Evolutionary conservation across 2,113 vertebrate species (phyloP).

Genomic region (Lepisosteus oculatus): DNA sequence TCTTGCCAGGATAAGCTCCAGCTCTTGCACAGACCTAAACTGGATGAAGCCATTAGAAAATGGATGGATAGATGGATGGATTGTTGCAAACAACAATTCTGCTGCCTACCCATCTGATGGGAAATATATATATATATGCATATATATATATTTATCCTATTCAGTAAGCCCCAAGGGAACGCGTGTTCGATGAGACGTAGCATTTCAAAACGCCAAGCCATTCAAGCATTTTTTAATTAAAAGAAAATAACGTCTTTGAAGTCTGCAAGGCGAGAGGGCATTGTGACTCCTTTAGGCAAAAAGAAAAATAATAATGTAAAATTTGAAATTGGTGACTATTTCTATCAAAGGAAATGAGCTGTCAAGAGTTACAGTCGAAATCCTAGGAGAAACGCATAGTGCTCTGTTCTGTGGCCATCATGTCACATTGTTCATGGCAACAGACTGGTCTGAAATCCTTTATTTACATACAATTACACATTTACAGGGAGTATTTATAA

Average conservation of each 20-base stretch:
- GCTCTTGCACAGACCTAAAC: too few relatives aligned
- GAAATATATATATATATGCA: background rate
- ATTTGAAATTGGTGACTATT: slow-evolving; percentile 33
- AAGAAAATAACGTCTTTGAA: slow-evolving; percentile 51
- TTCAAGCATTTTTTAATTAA: slow-evolving; percentile 46
- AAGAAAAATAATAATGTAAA: slow-evolving; percentile 40
- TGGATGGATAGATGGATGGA: too few relatives aligned
- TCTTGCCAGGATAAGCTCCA: too few relatives aligned
- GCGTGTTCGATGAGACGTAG: slow-evolving; percentile 39
- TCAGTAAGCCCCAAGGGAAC: slow-evolving; percentile 26
- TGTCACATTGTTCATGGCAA: background rate
- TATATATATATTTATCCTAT: background rate
- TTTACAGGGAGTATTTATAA: background rate
- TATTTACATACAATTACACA: background rate
- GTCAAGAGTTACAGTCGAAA: slow-evolving; percentile 31
- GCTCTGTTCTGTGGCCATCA: background rate
- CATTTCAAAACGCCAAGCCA: slow-evolving; percentile 33
- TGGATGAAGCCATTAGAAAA: too few relatives aligned
- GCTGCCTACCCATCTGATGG: too few relatives aligned
- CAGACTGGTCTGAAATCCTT: background rate
- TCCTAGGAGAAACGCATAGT: slow-evolving; percentile 13
- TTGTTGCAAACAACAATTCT: too few relatives aligned
- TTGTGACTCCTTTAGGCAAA: slow-evolving; percentile 39
- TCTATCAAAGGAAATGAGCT: slow-evolving; percentile 50
- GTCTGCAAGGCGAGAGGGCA: slow-evolving; percentile 35